Percentiles rank a stretch among this genome's conserved stretches.
Conservation (phyloP, 2,797 vertebrate species). For the Darevskia nairensis region DNA sequence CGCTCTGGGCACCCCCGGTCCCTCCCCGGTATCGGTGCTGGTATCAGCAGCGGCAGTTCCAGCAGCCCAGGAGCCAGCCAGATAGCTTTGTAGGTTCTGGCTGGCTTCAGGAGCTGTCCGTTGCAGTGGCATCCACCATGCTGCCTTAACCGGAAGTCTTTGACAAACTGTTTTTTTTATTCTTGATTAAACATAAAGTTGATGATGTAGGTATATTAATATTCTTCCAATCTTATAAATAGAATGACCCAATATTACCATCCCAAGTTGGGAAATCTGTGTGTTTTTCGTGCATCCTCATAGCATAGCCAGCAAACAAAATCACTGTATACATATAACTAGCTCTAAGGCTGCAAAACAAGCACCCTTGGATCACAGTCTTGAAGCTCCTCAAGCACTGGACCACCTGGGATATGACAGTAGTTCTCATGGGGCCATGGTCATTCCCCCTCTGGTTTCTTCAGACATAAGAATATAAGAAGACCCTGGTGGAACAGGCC, state of each 20-base stretch:
- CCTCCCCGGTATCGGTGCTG: too few species aligned
- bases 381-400: not conserved
- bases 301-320: not conserved
- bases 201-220: not conserved
- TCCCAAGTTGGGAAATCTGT: not conserved
- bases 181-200: not conserved
- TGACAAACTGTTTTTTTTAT: not conserved
- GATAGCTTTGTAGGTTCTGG: too few species aligned
- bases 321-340: not conserved
- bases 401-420: not conserved
- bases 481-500: too few species aligned
- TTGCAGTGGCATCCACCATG: too few species aligned
- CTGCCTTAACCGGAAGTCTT: too few species aligned
- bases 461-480: not conserved
- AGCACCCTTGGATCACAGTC: not conserved
- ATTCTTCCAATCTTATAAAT: not conserved
- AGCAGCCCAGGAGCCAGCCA: too few species aligned
- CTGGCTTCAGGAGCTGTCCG: too few species aligned
- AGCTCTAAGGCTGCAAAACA: not conserved
- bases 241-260: not conserved
- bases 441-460: not conserved
- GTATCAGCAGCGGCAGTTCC: too few species aligned
- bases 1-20: too few species aligned
- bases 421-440: not conserved
- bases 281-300: not conserved